Conservation (phyloP, 2,888 invertebrate species). For the Conistra vaccinii region DNA sequence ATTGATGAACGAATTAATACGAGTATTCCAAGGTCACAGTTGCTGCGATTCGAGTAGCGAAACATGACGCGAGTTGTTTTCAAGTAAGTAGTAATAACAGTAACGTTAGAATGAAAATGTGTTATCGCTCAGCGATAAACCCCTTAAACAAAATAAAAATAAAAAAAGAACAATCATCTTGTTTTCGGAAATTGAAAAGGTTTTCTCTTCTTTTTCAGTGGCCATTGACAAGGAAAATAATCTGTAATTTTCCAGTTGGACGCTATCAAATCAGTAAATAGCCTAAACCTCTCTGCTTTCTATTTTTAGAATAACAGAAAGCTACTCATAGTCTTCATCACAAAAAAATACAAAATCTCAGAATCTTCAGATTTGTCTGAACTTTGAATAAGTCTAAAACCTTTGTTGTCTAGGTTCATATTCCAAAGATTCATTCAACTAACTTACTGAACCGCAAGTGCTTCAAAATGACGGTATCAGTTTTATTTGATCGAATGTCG, state of each 20-base stretch:
- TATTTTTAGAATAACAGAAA: background rate
- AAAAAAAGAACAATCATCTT: background rate
- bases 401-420: constrained; percentile 38
- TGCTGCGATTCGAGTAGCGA: too few relatives aligned
- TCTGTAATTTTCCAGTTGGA: constrained; percentile 1
- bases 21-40: too few relatives aligned
- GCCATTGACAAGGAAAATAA: background rate
- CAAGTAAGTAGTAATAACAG: too few relatives aligned
- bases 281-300: background rate
- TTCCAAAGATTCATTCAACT: constrained; percentile 47
- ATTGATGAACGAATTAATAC: too few relatives aligned
- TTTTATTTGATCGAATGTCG: constrained; percentile 70
- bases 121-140: too few relatives aligned
- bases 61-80: too few relatives aligned
- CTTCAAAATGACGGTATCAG: constrained; percentile 53
- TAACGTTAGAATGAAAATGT: too few relatives aligned
- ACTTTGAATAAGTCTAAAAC: too few relatives aligned
- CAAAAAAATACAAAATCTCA: constrained; percentile 2
- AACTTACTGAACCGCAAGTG: constrained; percentile 60
- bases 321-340: constrained; percentile 5
- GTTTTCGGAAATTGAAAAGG: background rate
- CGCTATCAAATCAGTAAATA: constrained; percentile 1
- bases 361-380: background rate
- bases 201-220: background rate
- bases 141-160: too few relatives aligned